A percentile compares a stretch with the other conserved stretches of the same genome.
Evolutionary conservation across 2,888 invertebrate species (phyloP).

Genomic region (Nezara viridula): DNA sequence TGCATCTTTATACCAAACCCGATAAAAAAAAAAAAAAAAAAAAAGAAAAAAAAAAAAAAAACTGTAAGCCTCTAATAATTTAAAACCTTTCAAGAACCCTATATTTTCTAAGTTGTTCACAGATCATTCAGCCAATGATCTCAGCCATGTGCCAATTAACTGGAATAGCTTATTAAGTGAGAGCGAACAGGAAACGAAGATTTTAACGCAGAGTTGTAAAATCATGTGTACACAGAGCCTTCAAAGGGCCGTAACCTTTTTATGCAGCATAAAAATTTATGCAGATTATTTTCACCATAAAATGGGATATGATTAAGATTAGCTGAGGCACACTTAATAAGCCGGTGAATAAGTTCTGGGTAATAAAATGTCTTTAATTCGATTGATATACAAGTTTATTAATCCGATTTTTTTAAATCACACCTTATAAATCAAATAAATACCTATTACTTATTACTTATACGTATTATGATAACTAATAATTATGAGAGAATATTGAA

Average conservation of each 20-base stretch:
- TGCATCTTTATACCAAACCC: too few species aligned
- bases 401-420: background rate
- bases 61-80: too few species aligned
- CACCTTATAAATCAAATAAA: background rate
- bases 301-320: background rate
- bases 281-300: background rate
- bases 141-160: background rate
- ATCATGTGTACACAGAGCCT: background rate
- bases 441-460: too few species aligned
- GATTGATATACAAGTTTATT: background rate
- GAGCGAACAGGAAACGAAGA: background rate
- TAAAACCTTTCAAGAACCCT: too few species aligned
- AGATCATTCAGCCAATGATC: background rate
- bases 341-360: background rate
- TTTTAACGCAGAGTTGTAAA: background rate
- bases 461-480: too few species aligned
- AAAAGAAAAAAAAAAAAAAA: too few species aligned
- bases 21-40: too few species aligned
- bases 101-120: too few species aligned
- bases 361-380: background rate
- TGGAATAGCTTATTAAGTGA: background rate
- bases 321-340: background rate
- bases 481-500: too few species aligned
- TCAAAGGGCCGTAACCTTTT: background rate
- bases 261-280: slow-evolving; percentile 15